A percentile compares a stretch with the other conserved stretches of the same genome.
phyloP scores from a whole-genome alignment of 2,797 vertebrate species.

The Champsocephalus esox region DNA sequence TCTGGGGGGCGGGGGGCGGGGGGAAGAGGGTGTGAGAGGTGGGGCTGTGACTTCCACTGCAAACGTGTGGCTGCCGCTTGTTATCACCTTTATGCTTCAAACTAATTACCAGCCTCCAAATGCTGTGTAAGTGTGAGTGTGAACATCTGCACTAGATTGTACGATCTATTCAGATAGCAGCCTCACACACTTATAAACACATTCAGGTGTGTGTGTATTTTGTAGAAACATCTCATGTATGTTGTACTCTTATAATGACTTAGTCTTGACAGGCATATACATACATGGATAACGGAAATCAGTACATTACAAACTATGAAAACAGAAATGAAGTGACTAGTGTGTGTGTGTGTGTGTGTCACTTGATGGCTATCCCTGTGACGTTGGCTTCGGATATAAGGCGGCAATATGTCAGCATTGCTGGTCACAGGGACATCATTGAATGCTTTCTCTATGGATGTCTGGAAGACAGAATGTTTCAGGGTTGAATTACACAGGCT shows the following conservation, averaged over 20 bases:
- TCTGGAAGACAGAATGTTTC: constrained; percentile 33
- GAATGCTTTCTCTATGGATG: constrained; percentile 45
- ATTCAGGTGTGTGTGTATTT: constrained; percentile 33
- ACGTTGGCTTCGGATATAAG: constrained; percentile 48
- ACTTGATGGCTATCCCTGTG: constrained; percentile 30
- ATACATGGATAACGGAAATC: background rate
- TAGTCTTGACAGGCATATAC: constrained; percentile 11
- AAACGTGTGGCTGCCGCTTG: constrained; percentile 78
- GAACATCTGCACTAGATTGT: constrained; percentile 4
- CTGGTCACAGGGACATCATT: constrained; percentile 39
- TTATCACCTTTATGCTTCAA: constrained; percentile 79
- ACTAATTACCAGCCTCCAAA: constrained; percentile 76
- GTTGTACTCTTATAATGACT: constrained; percentile 2
- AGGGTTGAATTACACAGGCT: constrained; percentile 39
- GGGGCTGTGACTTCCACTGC: constrained; percentile 67
- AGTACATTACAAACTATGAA: constrained; percentile 13
- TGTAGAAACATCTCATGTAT: constrained; percentile 23
- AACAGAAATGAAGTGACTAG: constrained; percentile 7
- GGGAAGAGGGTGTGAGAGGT: constrained; percentile 34
- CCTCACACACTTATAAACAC: constrained; percentile 62
- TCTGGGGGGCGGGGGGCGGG: background rate
- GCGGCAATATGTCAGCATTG: constrained; percentile 36
- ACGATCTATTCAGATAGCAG: constrained; percentile 47
- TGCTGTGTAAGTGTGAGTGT: constrained; percentile 16
- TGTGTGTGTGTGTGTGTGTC: too few relatives aligned